phyloP scores from a whole-genome alignment of 2,888 invertebrate species.

The Thymelicus sylvestris region DNA sequence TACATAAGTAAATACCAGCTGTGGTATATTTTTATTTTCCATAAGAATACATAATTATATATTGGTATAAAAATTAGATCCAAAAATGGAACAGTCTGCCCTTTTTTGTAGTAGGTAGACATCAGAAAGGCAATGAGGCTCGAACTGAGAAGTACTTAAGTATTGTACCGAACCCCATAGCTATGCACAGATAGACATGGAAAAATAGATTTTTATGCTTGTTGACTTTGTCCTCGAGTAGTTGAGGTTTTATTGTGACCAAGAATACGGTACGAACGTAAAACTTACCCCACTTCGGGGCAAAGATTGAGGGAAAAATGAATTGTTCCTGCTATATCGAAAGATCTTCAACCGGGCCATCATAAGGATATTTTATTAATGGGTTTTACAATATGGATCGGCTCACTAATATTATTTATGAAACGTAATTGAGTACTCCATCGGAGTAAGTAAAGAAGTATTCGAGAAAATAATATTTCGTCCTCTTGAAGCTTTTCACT shows the following conservation, averaged over 20 bases:
- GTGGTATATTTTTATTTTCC: slow-evolving; percentile 55
- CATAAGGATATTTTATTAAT: slow-evolving; percentile 56
- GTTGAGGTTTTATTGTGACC: slow-evolving; percentile 58
- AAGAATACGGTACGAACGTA: slow-evolving; percentile 39
- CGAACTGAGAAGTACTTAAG: not conserved
- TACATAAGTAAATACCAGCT: slow-evolving; percentile 42
- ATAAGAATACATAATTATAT: too few relatives aligned
- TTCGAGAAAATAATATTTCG: slow-evolving; percentile 32
- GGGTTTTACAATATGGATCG: slow-evolving; percentile 51
- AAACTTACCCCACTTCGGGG: slow-evolving; percentile 55
- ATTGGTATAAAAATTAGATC: too few relatives aligned
- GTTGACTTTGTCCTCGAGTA: slow-evolving; percentile 69
- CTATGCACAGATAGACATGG: slow-evolving; percentile 34
- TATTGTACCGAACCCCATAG: slow-evolving; percentile 21
- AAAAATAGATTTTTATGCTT: slow-evolving; percentile 57
- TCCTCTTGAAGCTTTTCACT: slow-evolving; percentile 30
- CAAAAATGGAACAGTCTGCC: too few relatives aligned
- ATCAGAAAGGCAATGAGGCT: not conserved
- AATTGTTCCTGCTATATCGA: slow-evolving; percentile 61
- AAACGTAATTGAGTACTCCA: slow-evolving; percentile 42
- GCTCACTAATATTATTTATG: slow-evolving; percentile 40
- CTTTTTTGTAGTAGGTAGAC: not conserved
- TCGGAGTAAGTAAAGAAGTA: slow-evolving; percentile 33
- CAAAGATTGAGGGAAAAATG: slow-evolving; percentile 53
- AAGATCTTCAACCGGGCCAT: slow-evolving; percentile 50